Evolutionary conservation across 2,888 invertebrate genomes (phyloP), one percentile per base, ranked within the genome.

Genomic region (Anodontia alba): DNA sequence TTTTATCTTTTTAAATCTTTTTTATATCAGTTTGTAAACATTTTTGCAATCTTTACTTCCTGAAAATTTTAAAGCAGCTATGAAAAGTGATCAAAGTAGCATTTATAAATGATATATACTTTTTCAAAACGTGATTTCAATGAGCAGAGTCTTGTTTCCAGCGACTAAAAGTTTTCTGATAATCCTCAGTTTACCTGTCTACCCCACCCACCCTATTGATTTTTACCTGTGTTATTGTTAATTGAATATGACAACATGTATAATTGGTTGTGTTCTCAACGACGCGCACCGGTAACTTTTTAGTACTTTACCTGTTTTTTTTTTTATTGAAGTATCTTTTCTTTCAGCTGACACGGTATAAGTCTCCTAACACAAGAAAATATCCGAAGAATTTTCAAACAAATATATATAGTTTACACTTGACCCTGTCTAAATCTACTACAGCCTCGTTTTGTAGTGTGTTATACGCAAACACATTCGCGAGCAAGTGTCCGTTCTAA

Each of bases 331-430:
- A 26, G 10, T 57, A 26, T 5, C 23, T 57, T 23, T 57, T 33
- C 1, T 7, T 29, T 33, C 33, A 8, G 7, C 10, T 54, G 26
- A 54, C 54, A 54, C 2, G 12, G n/a, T n/a, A n/a, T n/a, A n/a
- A n/a, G n/a, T n/a, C n/a, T n/a, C n/a, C n/a, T n/a, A 38, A 38
- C 38, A 38, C 62, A 31, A 1, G 8, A 17, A 62, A 33, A 10
- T 62, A 62, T 62, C 62, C 62, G 33, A 62, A 33, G 62, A 62
- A 62, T 62, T 31, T 17, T 5, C 33, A 33, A 33, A 46, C 46
- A 23, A 62, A 33, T 29, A 8, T 38, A 33, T 29, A 8, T 38
- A 38, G 38, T 38, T 38, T 3, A 62, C 62, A 62, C 62, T 62
- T 62, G 62, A 62, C 62, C 62, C 62, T 8, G 31, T 62, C 10